Percentiles rank a stretch among this genome's conserved stretches.
Evolutionary conservation across 2,797 vertebrate genomes (phyloP).

Genomic region (Coreius guichenoti): DNA sequence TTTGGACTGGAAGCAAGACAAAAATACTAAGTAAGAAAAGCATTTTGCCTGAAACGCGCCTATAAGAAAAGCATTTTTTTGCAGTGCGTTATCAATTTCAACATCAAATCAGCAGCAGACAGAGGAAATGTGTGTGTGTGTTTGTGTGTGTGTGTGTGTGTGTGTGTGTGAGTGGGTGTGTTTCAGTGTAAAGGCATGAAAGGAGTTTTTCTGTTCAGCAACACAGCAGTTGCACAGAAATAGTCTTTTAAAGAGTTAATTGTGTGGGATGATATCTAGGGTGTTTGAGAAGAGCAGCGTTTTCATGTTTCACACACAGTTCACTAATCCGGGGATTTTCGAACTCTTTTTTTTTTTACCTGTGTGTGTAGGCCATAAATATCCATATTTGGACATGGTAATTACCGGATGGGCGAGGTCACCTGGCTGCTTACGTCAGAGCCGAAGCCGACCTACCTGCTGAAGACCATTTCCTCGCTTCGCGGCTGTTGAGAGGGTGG

Average conservation of each 20-base stretch:
- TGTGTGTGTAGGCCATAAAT: conserved; percentile 11
- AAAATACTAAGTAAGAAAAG: too few species aligned
- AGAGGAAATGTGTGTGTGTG: background rate
- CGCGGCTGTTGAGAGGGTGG: background rate
- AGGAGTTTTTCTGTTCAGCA: background rate
- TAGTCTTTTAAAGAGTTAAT: background rate
- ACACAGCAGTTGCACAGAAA: background rate
- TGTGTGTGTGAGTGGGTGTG: background rate
- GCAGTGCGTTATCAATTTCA: background rate
- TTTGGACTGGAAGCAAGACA: too few species aligned
- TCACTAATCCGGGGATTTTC: background rate
- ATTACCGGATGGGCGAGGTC: conserved; percentile 60
- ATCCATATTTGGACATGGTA: conserved; percentile 54
- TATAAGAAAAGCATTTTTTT: too few species aligned
- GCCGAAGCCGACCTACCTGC: conserved; percentile 56
- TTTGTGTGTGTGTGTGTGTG: background rate
- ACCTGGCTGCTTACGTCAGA: conserved; percentile 56
- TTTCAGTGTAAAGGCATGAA: conserved; percentile 1
- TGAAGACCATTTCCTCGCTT: conserved; percentile 48
- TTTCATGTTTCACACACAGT: background rate
- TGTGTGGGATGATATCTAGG: background rate
- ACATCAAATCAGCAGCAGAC: background rate
- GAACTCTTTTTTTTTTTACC: conserved; percentile 19
- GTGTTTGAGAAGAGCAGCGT: background rate
- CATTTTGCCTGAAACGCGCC: too few species aligned